phyloP scores from a whole-genome alignment of 2,113 vertebrate genomes.

The Atractosteus spatula region DNA sequence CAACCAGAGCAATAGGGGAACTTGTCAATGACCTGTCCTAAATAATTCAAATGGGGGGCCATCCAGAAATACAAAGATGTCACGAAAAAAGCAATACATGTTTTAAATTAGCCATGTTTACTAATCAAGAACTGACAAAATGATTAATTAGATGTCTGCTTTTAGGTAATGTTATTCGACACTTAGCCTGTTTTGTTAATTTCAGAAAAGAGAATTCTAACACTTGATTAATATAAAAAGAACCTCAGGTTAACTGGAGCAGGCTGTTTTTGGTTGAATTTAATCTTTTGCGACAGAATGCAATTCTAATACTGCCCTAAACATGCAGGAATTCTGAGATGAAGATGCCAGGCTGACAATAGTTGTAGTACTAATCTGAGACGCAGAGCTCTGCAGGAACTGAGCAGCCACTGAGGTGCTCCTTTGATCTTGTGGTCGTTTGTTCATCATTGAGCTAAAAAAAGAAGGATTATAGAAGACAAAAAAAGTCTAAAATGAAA shows the following conservation, averaged over 20 bases:
- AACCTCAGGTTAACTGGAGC: conserved; percentile 43
- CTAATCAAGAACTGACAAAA: conserved; percentile 48
- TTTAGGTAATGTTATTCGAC: conserved; percentile 60
- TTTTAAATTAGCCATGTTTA: conserved; percentile 48
- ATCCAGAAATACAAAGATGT: too few species aligned
- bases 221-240: conserved; percentile 57
- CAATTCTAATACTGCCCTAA: conserved; percentile 27
- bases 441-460: conserved; percentile 13
- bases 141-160: conserved; percentile 58
- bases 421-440: conserved; percentile 25
- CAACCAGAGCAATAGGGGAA: too few species aligned
- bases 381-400: not conserved
- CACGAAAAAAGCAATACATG: too few species aligned
- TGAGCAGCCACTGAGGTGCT: conserved; percentile 2
- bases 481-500: too few species aligned
- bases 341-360: conserved; percentile 11
- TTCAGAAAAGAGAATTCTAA: conserved; percentile 48
- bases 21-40: too few species aligned
- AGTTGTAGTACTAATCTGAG: conserved; percentile 4
- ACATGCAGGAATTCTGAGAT: conserved; percentile 15
- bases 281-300: conserved; percentile 31
- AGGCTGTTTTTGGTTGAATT: conserved; percentile 26
- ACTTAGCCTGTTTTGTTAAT: conserved; percentile 45
- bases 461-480: not conserved
- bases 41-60: too few species aligned